A percentile compares a stretch with the other conserved stretches of the same genome.
phyloP scores from a whole-genome alignment of 2,888 invertebrate species.

The Cataglyphis rosenhaueri region DNA sequence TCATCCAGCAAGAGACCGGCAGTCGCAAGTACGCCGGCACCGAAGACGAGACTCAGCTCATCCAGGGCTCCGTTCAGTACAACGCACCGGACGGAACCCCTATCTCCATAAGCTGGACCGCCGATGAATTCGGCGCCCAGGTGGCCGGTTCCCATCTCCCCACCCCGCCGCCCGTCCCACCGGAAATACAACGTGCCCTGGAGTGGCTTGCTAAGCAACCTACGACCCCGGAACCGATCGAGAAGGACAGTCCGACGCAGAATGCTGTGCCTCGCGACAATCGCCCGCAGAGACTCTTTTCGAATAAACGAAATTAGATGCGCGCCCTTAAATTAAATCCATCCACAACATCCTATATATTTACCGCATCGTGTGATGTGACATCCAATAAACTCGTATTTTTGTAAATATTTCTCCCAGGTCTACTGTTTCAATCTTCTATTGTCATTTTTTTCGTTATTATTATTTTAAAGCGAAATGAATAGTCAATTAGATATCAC shows the following conservation, averaged over 20 bases:
- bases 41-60: conserved; percentile 82
- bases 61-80: conserved; percentile 84
- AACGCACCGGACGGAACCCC: conserved; percentile 84
- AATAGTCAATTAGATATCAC: neutral
- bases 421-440: neutral
- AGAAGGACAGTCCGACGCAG: conserved; percentile 64
- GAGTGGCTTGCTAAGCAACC: conserved; percentile 84
- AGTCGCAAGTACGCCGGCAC: conserved; percentile 83
- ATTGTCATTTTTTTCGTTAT: neutral
- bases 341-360: neutral
- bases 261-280: conserved; percentile 64
- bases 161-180: conserved; percentile 83
- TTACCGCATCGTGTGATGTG: conserved; percentile 21
- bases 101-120: conserved; percentile 84
- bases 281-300: conserved; percentile 58
- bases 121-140: conserved; percentile 83
- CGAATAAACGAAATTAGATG: conserved; percentile 66
- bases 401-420: conserved; percentile 49
- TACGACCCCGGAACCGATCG: conserved; percentile 76
- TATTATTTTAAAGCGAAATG: neutral
- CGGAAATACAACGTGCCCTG: conserved; percentile 82
- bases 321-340: conserved; percentile 18
- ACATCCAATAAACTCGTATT: conserved; percentile 59
- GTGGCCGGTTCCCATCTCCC: conserved; percentile 82
- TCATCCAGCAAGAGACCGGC: conserved; percentile 81